Evolutionary conservation across 2,888 invertebrate genomes (phyloP).

Genomic region (Polyommatus iphigenia): DNA sequence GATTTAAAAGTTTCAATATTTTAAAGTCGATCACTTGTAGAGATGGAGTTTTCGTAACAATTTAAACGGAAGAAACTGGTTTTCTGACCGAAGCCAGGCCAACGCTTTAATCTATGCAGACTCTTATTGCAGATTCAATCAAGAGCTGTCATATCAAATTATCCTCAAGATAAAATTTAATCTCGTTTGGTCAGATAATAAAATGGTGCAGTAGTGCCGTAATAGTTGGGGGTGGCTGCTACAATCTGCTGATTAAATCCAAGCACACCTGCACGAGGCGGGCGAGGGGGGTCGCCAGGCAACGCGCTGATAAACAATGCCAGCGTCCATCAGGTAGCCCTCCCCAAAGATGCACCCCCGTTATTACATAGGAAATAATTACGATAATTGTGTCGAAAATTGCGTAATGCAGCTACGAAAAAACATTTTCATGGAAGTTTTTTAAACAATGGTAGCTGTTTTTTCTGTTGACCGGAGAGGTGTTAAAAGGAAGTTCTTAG

Average conservation of each 20-base stretch:
- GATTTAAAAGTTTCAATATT: too few relatives aligned
- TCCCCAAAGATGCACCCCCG: slow-evolving; percentile 7
- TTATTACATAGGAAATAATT: slow-evolving; percentile 6
- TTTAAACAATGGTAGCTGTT: not conserved
- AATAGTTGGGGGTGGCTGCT: slow-evolving; percentile 47
- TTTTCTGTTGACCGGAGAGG: too few relatives aligned
- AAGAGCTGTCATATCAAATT: not conserved
- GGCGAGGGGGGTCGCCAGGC: slow-evolving; percentile 57
- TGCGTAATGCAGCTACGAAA: not conserved
- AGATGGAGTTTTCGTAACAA: not conserved
- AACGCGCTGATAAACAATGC: slow-evolving; percentile 66
- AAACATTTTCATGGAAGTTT: not conserved
- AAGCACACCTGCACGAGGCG: slow-evolving; percentile 67
- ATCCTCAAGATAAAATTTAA: slow-evolving; percentile 11
- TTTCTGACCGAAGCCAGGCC: too few relatives aligned
- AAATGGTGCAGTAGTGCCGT: slow-evolving; percentile 35
- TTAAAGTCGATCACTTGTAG: not conserved
- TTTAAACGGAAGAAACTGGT: not conserved
- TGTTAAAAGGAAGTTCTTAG: not conserved
- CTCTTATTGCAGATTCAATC: not conserved
- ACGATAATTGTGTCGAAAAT: not conserved
- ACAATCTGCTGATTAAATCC: slow-evolving; percentile 77
- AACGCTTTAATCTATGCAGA: not conserved
- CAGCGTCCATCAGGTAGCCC: slow-evolving; percentile 48
- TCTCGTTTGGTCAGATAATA: slow-evolving; percentile 13